A percentile compares a stretch with the other conserved stretches of the same genome.
Evolutionary conservation across 2,888 invertebrate species (phyloP).

Genomic region (Chrysomela aeneicollis): DNA sequence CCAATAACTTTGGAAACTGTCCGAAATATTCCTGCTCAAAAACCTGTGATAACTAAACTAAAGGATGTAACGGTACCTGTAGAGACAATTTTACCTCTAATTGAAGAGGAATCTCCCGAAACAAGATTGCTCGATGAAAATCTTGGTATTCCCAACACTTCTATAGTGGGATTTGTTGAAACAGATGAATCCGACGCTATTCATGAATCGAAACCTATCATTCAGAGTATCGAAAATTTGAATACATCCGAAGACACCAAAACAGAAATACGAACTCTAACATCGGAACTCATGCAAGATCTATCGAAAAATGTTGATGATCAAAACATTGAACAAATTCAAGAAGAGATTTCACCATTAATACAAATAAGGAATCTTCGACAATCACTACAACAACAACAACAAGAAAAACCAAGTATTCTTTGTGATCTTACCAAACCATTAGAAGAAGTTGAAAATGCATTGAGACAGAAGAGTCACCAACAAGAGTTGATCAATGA

Average conservation of each 20-base stretch:
- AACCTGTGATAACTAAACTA: not conserved
- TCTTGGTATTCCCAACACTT: not conserved
- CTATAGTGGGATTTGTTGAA: not conserved
- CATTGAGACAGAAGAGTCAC: not conserved
- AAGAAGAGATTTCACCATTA: constrained; percentile 13
- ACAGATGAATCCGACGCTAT: not conserved
- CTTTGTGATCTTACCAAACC: not conserved
- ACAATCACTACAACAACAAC: not conserved
- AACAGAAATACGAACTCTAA: not conserved
- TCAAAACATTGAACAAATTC: not conserved
- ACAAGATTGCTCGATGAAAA: not conserved
- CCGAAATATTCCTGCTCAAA: not conserved
- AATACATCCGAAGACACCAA: constrained; percentile 1
- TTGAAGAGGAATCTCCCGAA: not conserved
- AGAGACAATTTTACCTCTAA: not conserved
- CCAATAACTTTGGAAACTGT: not conserved
- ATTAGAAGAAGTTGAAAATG: not conserved
- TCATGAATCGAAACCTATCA: not conserved
- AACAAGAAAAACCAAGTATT: not conserved
- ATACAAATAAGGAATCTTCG: not conserved
- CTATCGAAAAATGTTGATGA: not conserved
- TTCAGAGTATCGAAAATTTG: not conserved
- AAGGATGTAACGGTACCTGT: not conserved
- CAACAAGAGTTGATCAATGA: not conserved
- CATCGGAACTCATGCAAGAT: not conserved